These are phyloP conservation scores for Anoplopoma fimbria DNA, from an alignment of 2,113 vertebrate genomes.

Conservation along the genomic window DNA sequence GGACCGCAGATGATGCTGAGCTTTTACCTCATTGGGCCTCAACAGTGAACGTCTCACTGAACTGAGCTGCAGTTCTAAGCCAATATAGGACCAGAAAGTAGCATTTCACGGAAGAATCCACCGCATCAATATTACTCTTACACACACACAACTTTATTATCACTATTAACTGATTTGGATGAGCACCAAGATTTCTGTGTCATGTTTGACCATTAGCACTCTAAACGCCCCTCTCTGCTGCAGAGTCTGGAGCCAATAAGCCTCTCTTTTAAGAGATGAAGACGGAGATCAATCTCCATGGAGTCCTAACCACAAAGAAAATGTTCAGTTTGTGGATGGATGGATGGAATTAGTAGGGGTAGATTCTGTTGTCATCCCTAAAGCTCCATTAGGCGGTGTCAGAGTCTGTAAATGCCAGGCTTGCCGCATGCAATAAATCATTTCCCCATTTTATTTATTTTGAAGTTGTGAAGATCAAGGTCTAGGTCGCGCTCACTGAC, in stretches of 20 bases:
- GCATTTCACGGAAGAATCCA: background rate
- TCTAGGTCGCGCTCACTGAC: constrained; percentile 39
- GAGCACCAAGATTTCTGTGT: constrained; percentile 58
- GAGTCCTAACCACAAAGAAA: constrained; percentile 21
- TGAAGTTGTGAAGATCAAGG: constrained; percentile 48
- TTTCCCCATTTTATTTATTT: constrained; percentile 45
- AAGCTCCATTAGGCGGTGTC: background rate
- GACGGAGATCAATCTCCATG: constrained; percentile 29
- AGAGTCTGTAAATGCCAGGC: constrained; percentile 12
- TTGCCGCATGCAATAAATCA: constrained; percentile 35
- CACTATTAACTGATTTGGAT: constrained; percentile 63
- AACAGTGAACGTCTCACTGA: constrained; percentile 19
- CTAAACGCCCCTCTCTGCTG: constrained; percentile 9
- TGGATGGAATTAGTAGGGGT: background rate
- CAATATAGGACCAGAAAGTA: constrained; percentile 10
- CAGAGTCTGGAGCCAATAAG: constrained; percentile 32
- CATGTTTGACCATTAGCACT: constrained; percentile 47
- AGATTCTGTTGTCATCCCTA: constrained; percentile 2
- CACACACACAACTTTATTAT: constrained; percentile 34
- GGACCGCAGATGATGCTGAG: constrained; percentile 41
- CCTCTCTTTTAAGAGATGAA: constrained; percentile 24
- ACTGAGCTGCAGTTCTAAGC: constrained; percentile 7
- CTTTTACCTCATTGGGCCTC: constrained; percentile 34
- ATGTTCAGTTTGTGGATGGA: constrained; percentile 11
- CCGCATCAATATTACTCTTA: background rate